Conservation (phyloP, 2,888 invertebrate species). For the Smittia sp. region DNA sequence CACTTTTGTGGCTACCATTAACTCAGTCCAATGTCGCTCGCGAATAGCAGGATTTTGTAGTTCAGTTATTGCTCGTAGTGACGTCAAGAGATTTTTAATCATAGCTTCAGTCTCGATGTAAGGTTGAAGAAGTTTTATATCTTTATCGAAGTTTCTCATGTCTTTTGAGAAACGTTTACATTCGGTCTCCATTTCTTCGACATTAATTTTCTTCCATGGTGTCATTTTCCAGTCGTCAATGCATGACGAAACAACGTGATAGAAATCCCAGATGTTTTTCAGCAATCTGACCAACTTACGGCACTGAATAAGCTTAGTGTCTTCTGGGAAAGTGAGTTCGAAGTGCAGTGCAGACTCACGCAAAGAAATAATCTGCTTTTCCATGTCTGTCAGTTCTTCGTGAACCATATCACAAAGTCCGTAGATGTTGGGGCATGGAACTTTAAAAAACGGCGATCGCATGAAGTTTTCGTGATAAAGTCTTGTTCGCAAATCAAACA, state of each 20-base stretch:
- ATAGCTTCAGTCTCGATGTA: conserved; percentile 75
- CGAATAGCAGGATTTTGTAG: conserved; percentile 92
- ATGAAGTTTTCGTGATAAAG: conserved; percentile 76
- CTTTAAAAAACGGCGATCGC: conserved; percentile 56
- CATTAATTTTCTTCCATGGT: conserved; percentile 90
- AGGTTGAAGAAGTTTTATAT: conserved; percentile 74
- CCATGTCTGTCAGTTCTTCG: conserved; percentile 63
- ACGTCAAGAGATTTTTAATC: conserved; percentile 90
- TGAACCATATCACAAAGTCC: conserved; percentile 67
- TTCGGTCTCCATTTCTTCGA: conserved; percentile 91
- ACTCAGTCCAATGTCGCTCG: conserved; percentile 89
- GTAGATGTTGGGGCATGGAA: conserved; percentile 67
- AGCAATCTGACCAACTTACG: conserved; percentile 72
- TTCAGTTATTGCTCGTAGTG: conserved; percentile 86
- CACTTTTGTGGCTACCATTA: conserved; percentile 90
- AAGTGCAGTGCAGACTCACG: conserved; percentile 76
- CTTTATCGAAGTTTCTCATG: conserved; percentile 74
- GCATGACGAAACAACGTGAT: conserved; percentile 72
- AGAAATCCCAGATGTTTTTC: conserved; percentile 89
- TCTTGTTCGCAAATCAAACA: conserved; percentile 74
- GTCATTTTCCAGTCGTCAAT: conserved; percentile 92
- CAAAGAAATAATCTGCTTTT: conserved; percentile 65
- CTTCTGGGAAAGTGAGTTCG: conserved; percentile 82
- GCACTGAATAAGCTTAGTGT: conserved; percentile 69
- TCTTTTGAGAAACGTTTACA: conserved; percentile 90